Conservation (phyloP, 2,113 vertebrate genomes). For the Rostratula benghalensis region DNA sequence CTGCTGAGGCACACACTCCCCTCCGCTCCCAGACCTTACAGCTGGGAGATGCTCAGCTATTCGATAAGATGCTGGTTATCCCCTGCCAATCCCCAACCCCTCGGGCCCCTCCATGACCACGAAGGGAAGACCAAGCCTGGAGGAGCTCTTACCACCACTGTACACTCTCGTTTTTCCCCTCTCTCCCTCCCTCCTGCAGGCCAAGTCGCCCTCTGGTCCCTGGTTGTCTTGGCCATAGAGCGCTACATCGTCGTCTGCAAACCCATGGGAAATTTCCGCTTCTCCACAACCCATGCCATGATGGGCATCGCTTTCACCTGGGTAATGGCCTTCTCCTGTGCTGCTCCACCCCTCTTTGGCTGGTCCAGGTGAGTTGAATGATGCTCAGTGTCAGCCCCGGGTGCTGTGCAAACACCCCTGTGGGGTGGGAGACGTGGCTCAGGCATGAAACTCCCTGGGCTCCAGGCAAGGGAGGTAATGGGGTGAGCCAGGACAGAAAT, state of each 20-base stretch:
- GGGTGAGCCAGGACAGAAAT: neutral
- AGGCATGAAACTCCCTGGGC: rapidly evolving
- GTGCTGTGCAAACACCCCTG: neutral
- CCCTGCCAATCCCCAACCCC: no score
- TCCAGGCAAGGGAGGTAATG: neutral
- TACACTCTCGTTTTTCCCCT: neutral
- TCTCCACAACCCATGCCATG: constrained; percentile 69
- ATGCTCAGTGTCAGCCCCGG: neutral
- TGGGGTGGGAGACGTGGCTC: neutral
- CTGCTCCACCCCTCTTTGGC: constrained; percentile 75
- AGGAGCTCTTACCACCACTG: neutral
- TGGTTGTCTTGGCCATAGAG: constrained; percentile 81
- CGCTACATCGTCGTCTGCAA: constrained; percentile 84
- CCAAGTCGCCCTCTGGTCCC: constrained; percentile 80
- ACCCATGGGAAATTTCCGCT: constrained; percentile 84
- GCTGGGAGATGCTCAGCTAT: neutral
- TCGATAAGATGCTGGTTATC: neutral
- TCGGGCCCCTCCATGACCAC: neutral
- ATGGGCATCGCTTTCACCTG: constrained; percentile 79
- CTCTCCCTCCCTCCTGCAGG: constrained; percentile 37
- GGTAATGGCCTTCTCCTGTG: constrained; percentile 78
- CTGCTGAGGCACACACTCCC: rapidly evolving
- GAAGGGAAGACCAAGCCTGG: neutral
- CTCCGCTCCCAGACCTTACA: rapidly evolving
- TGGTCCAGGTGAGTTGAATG: constrained; percentile 77